Percentiles rank a stretch among this genome's conserved stretches.
Conservation (phyloP, 2,888 invertebrate species). For the Dexiosoma caninum region DNA sequence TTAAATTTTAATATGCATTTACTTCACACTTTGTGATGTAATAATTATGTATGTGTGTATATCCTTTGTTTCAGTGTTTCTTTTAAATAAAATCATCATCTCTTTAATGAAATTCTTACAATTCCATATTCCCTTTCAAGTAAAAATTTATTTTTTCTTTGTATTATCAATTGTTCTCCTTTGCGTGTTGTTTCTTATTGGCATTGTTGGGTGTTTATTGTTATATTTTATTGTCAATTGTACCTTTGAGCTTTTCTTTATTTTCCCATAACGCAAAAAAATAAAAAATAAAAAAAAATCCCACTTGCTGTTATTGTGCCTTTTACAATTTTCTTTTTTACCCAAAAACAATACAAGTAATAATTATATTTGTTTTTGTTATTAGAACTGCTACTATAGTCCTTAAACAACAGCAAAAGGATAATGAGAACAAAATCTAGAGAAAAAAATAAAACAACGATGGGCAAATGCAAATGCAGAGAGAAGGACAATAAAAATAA, state of each 20-base stretch:
- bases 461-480: not conserved
- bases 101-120: not conserved
- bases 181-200: not conserved
- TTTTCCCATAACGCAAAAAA: constrained; percentile 42
- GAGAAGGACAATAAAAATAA: not conserved
- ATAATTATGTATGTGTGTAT: too few relatives aligned
- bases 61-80: not conserved
- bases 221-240: constrained; percentile 49
- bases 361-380: constrained; percentile 10
- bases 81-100: not conserved
- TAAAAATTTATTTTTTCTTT: constrained; percentile 15
- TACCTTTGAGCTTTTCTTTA: constrained; percentile 57
- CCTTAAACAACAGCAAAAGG: constrained; percentile 1
- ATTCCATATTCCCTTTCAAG: not conserved
- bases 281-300: too few relatives aligned
- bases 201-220: constrained; percentile 22
- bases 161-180: not conserved
- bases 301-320: not conserved
- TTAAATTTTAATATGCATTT: too few relatives aligned
- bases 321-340: not conserved
- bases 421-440: not conserved
- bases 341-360: not conserved
- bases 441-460: not conserved
- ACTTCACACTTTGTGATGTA: not conserved
- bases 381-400: constrained; percentile 8